Evolutionary conservation across 2,797 vertebrate genomes (phyloP), one percentile per base, ranked within the genome.

Genomic region (Pipistrellus pygmaeus): DNA sequence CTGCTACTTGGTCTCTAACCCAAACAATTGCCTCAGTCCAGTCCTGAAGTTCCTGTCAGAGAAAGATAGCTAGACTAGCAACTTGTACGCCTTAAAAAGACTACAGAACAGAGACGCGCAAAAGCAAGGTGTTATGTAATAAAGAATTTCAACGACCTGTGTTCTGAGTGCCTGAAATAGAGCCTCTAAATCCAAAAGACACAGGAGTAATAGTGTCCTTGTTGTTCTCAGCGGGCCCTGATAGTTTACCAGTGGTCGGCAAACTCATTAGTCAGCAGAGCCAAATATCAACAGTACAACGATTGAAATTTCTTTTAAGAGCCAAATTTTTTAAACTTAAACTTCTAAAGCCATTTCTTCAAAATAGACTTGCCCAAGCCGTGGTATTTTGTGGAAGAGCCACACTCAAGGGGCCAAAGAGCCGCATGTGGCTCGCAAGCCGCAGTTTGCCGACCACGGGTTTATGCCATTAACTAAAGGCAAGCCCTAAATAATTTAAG

Each of bases 101-200:
- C 76, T 62, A 35, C 11, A 32, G 53, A 81, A 46, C 3, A 87
- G 20, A 60, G 55, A 85, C 85, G 78, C 85, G 35, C 68, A 60
- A 57, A 89, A 48, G 41, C 90, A 53, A 41, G 25, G 10, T 72
- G 46, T 41, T 76, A 23, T 9, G 8, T 4, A 60, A 25, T 46
- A 27, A 82, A 93, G 30, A 88, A 82, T 48, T 30, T 46, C 51
- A 30, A 41, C 83, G 18, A 11, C 6, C 73, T 72, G 83, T 77
- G 69, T 53, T 18, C 32, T 55, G 46, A 32, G 32, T 66, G 87
- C 71, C 88, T 95, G n/a, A 25, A 92, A 88, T 66, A 35, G 25
- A 69, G 15, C 25, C 48, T 88, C 53, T 69, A 51, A 88, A 92
- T 41, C 76, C 35, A 57, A 41, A 41, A 41, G 38, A 41, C 38